Conservation (phyloP, 2,888 invertebrate species). For the Macropis europaea region DNA sequence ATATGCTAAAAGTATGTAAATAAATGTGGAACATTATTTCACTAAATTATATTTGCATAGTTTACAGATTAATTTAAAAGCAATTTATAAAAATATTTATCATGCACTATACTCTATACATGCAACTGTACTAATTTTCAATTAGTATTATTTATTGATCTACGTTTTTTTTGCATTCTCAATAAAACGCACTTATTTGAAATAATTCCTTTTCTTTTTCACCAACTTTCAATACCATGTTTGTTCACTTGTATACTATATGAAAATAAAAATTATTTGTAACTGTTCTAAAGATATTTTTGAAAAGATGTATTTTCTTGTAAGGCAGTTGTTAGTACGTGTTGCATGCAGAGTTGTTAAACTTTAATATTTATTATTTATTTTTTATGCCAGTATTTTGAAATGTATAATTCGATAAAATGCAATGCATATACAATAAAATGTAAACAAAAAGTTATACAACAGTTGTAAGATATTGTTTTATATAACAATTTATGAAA, state of each 20-base stretch:
- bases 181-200: neutral
- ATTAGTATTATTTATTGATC: constrained; percentile 7
- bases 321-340: neutral
- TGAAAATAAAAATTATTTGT: neutral
- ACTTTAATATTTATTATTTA: neutral
- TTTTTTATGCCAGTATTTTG: neutral
- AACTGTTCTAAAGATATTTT: neutral
- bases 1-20: constrained; percentile 28
- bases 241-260: neutral
- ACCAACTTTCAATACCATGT: neutral
- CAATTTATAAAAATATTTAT: neutral
- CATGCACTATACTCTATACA: neutral
- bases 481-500: neutral
- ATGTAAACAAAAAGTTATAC: neutral
- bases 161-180: neutral
- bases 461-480: neutral
- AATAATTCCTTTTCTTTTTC: neutral
- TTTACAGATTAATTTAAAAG: neutral
- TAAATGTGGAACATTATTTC: constrained; percentile 43
- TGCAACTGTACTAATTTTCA: neutral
- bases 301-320: neutral
- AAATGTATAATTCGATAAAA: neutral
- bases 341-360: neutral
- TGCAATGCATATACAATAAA: neutral
- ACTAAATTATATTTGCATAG: constrained; percentile 2